phyloP scores from a whole-genome alignment of 2,797 vertebrate genomes.

The Sebastes variabilis region DNA sequence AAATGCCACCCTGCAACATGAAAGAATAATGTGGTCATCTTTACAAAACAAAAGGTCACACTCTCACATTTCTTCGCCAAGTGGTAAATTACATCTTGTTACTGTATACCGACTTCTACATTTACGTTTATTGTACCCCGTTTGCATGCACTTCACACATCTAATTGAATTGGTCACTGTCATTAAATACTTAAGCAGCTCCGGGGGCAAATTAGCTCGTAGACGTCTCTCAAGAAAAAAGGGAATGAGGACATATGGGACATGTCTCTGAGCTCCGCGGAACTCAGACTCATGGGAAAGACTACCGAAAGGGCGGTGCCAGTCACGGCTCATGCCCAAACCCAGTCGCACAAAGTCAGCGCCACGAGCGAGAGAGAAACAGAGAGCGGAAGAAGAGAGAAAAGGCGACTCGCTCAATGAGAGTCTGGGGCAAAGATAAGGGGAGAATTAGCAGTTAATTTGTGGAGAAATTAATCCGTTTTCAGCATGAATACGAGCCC shows the following conservation, averaged over 20 bases:
- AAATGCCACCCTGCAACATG: not conserved
- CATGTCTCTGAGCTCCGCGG: constrained; percentile 39
- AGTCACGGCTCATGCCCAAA: constrained; percentile 26
- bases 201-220: constrained; percentile 48
- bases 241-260: constrained; percentile 58
- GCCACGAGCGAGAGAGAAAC: constrained; percentile 18
- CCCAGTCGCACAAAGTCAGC: constrained; percentile 56
- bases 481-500: constrained; percentile 73
- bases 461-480: constrained; percentile 83
- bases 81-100: not conserved
- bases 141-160: constrained; percentile 43
- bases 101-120: not conserved
- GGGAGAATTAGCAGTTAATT: constrained; percentile 83
- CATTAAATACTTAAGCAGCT: constrained; percentile 58
- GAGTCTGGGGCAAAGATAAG: constrained; percentile 79
- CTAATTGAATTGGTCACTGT: constrained; percentile 55
- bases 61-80: constrained; percentile 2
- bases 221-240: constrained; percentile 32
- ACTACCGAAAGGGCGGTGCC: constrained; percentile 25
- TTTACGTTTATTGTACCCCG: constrained; percentile 8
- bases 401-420: constrained; percentile 62
- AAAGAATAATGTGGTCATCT: constrained; percentile 17
- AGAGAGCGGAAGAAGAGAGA: constrained; percentile 31
- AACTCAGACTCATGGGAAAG: constrained; percentile 43
- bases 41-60: constrained; percentile 45